Evolutionary conservation across 2,888 invertebrate species (phyloP).

Genomic region (Diachrysia chrysitis): DNA sequence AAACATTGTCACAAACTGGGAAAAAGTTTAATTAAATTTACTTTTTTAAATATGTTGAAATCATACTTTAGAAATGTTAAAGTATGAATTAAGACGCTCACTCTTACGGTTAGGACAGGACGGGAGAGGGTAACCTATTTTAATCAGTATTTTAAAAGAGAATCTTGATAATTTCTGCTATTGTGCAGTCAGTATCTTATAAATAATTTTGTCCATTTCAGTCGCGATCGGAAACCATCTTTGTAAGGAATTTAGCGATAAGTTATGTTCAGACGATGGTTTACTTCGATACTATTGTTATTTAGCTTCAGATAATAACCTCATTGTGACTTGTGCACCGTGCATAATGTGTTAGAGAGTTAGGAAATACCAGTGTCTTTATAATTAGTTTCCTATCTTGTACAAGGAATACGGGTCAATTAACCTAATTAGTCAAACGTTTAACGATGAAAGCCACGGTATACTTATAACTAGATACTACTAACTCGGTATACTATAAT

Average conservation of each 20-base stretch:
- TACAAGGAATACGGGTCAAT: conserved; percentile 34
- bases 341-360: conserved; percentile 45
- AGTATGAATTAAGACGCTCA: too few species aligned
- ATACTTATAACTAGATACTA: background rate
- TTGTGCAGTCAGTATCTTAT: background rate
- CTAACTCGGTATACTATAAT: too few species aligned
- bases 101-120: too few species aligned
- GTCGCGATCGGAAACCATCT: conserved; percentile 43
- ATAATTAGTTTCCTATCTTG: conserved; percentile 42
- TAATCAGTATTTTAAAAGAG: too few species aligned
- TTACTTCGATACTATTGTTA: conserved; percentile 68
- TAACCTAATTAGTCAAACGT: conserved; percentile 24
- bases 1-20: too few species aligned
- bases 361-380: conserved; percentile 30
- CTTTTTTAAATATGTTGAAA: too few species aligned
- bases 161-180: conserved; percentile 2
- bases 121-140: too few species aligned
- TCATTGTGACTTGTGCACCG: conserved; percentile 25
- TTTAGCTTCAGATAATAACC: conserved; percentile 43
- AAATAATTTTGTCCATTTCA: conserved; percentile 31
- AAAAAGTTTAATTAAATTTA: too few species aligned
- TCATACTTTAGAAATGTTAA: too few species aligned
- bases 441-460: conserved; percentile 17
- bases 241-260: conserved; percentile 45
- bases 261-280: conserved; percentile 59